Conservation (phyloP, 1,140 invertebrate genomes). For the Portunus trituberculatus region DNA sequence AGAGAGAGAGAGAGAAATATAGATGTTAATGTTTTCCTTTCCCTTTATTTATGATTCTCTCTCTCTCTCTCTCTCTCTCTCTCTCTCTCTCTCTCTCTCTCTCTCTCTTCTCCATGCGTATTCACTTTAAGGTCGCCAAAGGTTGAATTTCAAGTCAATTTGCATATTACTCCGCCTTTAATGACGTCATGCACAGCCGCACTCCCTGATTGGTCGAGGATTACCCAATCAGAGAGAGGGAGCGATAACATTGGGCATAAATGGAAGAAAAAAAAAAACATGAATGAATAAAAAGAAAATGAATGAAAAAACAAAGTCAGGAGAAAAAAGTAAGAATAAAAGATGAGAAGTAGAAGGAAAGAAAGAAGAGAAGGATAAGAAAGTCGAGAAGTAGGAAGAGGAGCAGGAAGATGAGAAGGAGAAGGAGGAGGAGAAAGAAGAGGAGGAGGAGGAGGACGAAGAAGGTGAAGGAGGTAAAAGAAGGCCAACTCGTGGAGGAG, state of each 20-base stretch:
- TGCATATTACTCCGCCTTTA: not conserved
- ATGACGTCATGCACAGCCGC: not conserved
- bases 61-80: conserved; percentile 11
- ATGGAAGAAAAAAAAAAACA: not conserved
- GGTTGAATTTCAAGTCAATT: conserved; percentile 8
- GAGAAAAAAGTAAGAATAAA: not conserved
- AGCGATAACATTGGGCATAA: not conserved
- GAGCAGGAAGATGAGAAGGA: not conserved
- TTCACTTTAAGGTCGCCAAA: not conserved
- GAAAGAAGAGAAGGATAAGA: not conserved
- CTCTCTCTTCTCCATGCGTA: not conserved
- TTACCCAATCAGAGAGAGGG: not conserved
- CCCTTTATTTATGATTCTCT: not conserved
- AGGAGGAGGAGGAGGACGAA: not conserved
- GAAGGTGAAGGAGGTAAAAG: not conserved
- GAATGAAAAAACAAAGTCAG: not conserved
- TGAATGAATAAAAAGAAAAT: not conserved
- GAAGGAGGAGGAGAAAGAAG: not conserved
- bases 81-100: not conserved
- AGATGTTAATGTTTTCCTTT: not conserved
- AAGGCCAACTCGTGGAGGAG: no score
- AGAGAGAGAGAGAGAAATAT: not conserved
- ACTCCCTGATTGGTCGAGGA: not conserved
- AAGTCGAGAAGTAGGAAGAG: not conserved
- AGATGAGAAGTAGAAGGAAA: not conserved